These are phyloP conservation scores for Muntiacus muntjak DNA, from an alignment of 2,113 vertebrate species.

Conservation along the genomic window DNA sequence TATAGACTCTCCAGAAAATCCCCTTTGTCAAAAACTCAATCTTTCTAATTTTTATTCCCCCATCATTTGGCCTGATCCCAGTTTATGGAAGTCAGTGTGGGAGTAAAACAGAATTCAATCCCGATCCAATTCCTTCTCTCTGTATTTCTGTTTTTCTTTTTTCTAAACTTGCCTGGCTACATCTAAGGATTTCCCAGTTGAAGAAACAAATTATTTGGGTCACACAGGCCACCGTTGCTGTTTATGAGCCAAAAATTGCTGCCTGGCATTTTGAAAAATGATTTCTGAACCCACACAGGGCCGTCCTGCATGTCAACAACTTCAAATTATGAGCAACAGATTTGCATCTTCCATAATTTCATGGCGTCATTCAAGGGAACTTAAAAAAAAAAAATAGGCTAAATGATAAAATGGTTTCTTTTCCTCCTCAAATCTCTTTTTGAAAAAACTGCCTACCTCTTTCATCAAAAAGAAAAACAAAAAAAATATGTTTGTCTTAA, in stretches of 20 bases:
- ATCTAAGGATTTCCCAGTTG: slow-evolving; percentile 53
- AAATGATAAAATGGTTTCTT: not conserved
- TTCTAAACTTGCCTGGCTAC: slow-evolving; percentile 42
- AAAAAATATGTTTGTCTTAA: not conserved
- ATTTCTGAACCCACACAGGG: slow-evolving; percentile 71
- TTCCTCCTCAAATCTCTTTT: not conserved
- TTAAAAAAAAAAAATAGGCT: not conserved
- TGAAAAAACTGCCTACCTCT: not conserved
- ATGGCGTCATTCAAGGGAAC: slow-evolving; percentile 61
- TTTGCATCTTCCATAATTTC: slow-evolving; percentile 78
- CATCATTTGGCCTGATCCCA: slow-evolving; percentile 58
- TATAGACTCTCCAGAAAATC: slow-evolving; percentile 27
- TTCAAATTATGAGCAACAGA: slow-evolving; percentile 79
- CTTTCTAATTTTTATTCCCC: slow-evolving; percentile 52
- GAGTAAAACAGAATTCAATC: not conserved
- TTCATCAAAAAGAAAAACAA: not conserved
- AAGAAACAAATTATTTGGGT: slow-evolving; percentile 67
- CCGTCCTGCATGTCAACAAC: slow-evolving; percentile 73
- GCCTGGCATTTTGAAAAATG: slow-evolving; percentile 65
- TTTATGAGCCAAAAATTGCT: slow-evolving; percentile 71
- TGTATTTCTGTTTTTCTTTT: not conserved
- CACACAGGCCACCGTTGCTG: slow-evolving; percentile 46
- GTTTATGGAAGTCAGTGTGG: slow-evolving; percentile 24
- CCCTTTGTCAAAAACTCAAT: slow-evolving; percentile 28
- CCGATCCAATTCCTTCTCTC: not conserved